Conservation (phyloP, 2,888 invertebrate genomes). For the Stenurella melanura region DNA sequence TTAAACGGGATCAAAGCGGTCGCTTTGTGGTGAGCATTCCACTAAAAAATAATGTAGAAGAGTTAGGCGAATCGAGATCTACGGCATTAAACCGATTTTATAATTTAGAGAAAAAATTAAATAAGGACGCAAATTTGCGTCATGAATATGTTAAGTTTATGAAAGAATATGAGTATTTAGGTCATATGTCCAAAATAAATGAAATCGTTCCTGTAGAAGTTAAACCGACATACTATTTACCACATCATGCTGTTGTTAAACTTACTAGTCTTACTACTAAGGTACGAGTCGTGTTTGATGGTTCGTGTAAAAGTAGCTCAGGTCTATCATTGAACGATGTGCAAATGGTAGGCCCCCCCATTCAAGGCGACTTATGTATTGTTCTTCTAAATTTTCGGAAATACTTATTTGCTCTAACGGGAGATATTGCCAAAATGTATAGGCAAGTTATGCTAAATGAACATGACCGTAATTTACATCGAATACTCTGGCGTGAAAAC, state of each 20-base stretch:
- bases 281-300: constrained; percentile 36
- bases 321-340: constrained; percentile 39
- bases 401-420: background rate
- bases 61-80: constrained; percentile 48
- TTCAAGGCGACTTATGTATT: constrained; percentile 25
- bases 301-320: constrained; percentile 15
- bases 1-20: constrained; percentile 30
- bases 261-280: constrained; percentile 29
- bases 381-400: constrained; percentile 1
- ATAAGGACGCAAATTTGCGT: constrained; percentile 39
- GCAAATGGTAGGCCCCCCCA: constrained; percentile 35
- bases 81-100: constrained; percentile 50
- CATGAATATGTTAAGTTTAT: constrained; percentile 47
- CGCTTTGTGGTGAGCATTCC: constrained; percentile 47
- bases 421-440: constrained; percentile 17
- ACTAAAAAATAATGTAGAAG: constrained; percentile 32
- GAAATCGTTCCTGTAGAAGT: background rate
- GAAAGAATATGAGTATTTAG: constrained; percentile 45
- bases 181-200: constrained; percentile 43
- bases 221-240: constrained; percentile 13
- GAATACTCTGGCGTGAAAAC: constrained; percentile 5
- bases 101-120: constrained; percentile 46
- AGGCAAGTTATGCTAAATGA: background rate
- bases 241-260: constrained; percentile 40
- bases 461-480: background rate